Base-by-base conservation (phyloP, 2,888 invertebrate species). In the Phasia obesa region DNA sequence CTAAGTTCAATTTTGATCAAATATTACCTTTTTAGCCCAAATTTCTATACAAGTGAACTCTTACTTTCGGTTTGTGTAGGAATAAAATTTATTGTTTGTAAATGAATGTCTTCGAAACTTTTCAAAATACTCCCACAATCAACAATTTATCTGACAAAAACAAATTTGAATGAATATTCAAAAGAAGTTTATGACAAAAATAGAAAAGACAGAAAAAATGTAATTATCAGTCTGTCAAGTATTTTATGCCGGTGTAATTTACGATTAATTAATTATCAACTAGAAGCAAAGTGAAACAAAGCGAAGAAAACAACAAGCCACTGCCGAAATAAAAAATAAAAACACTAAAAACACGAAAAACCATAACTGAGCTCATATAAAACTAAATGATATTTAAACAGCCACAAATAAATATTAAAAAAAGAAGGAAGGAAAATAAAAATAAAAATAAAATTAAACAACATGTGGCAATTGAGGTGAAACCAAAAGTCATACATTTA, bases 171-270 rank as follows among this genome's bases (percentile, higher is more conserved):
- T 59, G 25, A 69, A 62, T 44, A 31, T 19, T 25, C 47, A 6
- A 65, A n/a, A 2, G 4, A 47, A 60, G 44, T 15, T 60, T 69
- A 64, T 44, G 64, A 11, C 23, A 51, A 47, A 44, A 65, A 69
- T 35, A 53, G 19, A 65, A 51, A 81, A 79, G 57, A 64, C 81
- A 64, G 78, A 84, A 77, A 74, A 64, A 53, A 64, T 23, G 47
- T 27, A 90, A 87, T 87, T 89, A 90, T 89, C n/a, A n/a, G n/a
- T n/a, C n/a, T n/a, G 89, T 90, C 89, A 89, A 88, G 88, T 69
- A 87, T 88, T 89, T 88, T 85, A 85, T 87, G 87, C 89, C 88
- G 89, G 90, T 88, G 87, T 90, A 89, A 90, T 89, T 90, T 88
- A 87, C 86, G 85, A 85, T 87, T 86, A 85, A 85, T 86, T 86